These are phyloP conservation scores for Copidosoma aretas DNA, from an alignment of 2,888 invertebrate species.

Conservation along the genomic window DNA sequence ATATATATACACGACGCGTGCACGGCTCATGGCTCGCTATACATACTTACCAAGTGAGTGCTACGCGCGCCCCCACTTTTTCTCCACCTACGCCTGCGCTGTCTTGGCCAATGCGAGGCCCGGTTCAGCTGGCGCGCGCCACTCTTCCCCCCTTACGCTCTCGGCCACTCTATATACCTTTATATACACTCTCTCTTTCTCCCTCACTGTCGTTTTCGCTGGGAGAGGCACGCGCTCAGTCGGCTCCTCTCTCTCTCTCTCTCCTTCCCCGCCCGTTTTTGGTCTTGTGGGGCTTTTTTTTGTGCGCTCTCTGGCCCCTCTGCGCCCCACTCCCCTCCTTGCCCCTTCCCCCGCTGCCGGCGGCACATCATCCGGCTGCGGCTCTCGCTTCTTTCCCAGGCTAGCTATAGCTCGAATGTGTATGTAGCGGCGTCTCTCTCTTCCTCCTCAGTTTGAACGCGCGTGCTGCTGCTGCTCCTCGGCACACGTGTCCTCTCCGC, in stretches of 20 bases:
- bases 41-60: slow-evolving; percentile 53
- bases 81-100: slow-evolving; percentile 63
- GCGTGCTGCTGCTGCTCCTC: slow-evolving; percentile 21
- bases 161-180: slow-evolving; percentile 48
- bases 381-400: slow-evolving; percentile 40
- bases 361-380: slow-evolving; percentile 37
- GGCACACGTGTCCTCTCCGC: slow-evolving; percentile 37
- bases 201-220: slow-evolving; percentile 26
- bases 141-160: slow-evolving; percentile 53
- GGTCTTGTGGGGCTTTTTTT: slow-evolving; percentile 4
- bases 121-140: slow-evolving; percentile 57
- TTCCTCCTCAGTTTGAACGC: slow-evolving; percentile 1
- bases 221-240: slow-evolving; percentile 38
- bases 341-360: slow-evolving; percentile 6
- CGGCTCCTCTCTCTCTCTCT: slow-evolving; percentile 24
- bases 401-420: too few relatives aligned
- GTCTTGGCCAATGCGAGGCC: slow-evolving; percentile 58
- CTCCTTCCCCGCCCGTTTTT: background rate
- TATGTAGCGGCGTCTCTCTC: slow-evolving; percentile 33
- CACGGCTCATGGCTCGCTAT: too few relatives aligned
- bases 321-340: background rate
- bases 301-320: background rate
- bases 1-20: too few relatives aligned
- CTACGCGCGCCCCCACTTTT: slow-evolving; percentile 44
- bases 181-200: slow-evolving; percentile 37